Conservation (phyloP, 2,113 vertebrate species). For the Chaetura pelagica region DNA sequence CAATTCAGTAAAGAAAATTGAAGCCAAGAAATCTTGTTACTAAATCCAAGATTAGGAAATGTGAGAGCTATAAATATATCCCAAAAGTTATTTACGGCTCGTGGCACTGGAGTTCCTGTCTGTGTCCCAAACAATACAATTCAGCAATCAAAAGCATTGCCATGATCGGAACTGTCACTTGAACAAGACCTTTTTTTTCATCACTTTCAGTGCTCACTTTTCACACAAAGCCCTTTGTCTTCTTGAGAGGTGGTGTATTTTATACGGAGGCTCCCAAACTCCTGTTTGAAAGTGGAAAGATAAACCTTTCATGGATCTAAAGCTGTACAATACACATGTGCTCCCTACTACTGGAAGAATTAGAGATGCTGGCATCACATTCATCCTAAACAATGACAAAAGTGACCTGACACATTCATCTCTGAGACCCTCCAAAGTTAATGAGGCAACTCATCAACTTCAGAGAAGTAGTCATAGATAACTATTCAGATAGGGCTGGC, state of each 20-base stretch:
- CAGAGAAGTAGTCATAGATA: background rate
- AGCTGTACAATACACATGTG: accelerated
- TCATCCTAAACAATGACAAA: accelerated
- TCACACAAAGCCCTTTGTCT: background rate
- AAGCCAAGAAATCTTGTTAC: background rate
- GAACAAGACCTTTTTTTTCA: background rate
- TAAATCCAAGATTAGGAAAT: background rate
- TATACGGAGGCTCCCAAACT: background rate
- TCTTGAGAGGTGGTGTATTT: background rate
- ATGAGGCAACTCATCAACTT: background rate
- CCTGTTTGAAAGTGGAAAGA: background rate
- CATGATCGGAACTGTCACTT: background rate
- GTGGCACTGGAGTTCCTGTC: background rate
- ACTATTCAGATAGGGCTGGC: background rate
- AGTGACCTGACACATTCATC: background rate
- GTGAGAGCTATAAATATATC: background rate
- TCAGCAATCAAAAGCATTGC: background rate
- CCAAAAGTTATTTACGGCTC: background rate
- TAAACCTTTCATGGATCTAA: background rate
- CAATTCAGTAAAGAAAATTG: background rate
- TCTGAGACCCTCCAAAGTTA: background rate
- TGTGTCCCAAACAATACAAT: background rate
- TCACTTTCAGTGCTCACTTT: background rate
- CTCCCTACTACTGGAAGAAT: background rate
- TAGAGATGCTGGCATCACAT: accelerated